Conservation (phyloP, 23 tunicate species). For the Trididemnum miniatum region DNA sequence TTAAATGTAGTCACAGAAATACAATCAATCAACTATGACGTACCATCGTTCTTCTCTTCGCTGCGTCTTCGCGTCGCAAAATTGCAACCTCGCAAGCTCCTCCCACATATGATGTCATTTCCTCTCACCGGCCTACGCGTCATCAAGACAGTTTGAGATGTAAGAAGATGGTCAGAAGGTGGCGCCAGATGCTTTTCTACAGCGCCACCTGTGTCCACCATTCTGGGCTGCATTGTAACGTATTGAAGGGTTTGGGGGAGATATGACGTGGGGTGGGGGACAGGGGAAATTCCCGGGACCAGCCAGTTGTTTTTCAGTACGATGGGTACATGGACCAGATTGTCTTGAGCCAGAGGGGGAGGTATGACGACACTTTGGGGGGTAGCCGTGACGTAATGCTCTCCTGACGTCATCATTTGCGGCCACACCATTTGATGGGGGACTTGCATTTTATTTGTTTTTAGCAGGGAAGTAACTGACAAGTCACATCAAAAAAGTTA, state of each 20-base stretch:
- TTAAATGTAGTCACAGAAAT: no score
- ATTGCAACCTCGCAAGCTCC: conserved; percentile 54
- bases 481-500: no score
- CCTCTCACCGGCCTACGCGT: conserved; percentile 13
- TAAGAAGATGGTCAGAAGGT: neutral
- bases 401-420: conserved; percentile 3
- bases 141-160: neutral
- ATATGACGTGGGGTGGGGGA: neutral
- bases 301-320: conserved; percentile 14
- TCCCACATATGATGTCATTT: neutral
- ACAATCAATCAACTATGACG: no score
- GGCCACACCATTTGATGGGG: conserved; percentile 22
- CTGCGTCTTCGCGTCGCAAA: conserved; percentile 66
- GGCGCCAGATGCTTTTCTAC: neutral
- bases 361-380: neutral
- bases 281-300: conserved; percentile 1
- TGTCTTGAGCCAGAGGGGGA: conserved; percentile 3
- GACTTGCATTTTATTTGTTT: conserved; percentile 5
- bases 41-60: conserved; percentile 23
- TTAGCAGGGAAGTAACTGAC: no score
- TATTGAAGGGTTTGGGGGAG: conserved; percentile 15
- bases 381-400: neutral
- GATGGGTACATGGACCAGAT: conserved; percentile 4
- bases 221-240: conserved; percentile 4
- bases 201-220: neutral